These are phyloP conservation scores for Mungos mungo DNA, from an alignment of 2,113 vertebrate genomes.

Conservation along the genomic window DNA sequence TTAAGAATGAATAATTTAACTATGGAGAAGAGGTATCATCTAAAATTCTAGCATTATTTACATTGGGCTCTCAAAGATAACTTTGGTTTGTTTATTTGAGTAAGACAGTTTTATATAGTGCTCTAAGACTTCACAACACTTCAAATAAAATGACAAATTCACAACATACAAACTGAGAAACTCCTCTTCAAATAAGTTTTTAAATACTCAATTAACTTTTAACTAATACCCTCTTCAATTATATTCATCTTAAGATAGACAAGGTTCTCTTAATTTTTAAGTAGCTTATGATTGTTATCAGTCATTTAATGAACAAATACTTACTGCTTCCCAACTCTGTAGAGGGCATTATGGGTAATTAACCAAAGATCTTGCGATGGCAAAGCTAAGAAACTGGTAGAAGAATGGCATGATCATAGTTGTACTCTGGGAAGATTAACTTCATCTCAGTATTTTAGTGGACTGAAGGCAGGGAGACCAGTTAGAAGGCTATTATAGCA, in stretches of 20 bases:
- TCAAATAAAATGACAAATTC: conserved; percentile 37
- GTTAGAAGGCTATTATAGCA: background rate
- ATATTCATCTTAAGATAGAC: conserved; percentile 10
- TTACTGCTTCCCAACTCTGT: conserved; percentile 22
- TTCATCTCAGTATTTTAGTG: background rate
- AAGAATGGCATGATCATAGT: background rate
- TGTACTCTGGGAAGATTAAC: background rate
- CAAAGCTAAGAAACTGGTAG: background rate
- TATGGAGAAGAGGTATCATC: background rate
- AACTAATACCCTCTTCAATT: background rate
- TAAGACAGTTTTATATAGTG: background rate
- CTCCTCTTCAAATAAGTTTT: conserved; percentile 21
- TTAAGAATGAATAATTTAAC: background rate
- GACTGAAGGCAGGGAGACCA: background rate
- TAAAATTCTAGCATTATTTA: conserved; percentile 38
- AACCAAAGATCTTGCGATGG: background rate
- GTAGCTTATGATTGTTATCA: background rate
- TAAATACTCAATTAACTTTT: conserved; percentile 21
- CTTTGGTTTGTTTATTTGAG: background rate
- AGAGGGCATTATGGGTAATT: conserved; percentile 41
- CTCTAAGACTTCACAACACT: background rate
- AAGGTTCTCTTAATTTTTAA: conserved; percentile 39
- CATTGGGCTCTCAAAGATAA: background rate
- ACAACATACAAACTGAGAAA: conserved; percentile 6
- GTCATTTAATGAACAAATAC: conserved; percentile 44